Conservation (phyloP, 2,113 vertebrate species). For the Dasyornis broadbenti region DNA sequence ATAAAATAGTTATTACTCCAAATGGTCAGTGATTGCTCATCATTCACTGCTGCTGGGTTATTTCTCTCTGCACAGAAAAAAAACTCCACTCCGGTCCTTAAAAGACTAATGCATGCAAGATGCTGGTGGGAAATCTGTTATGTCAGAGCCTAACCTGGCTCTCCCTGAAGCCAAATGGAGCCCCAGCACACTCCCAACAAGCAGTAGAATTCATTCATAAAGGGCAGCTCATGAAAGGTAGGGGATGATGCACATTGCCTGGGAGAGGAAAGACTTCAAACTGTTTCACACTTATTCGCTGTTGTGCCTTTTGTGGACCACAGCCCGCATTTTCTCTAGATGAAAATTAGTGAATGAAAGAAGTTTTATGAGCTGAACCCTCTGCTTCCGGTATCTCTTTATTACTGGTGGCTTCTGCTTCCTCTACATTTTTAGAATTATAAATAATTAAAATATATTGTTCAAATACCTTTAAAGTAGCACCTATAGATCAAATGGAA, state of each 20-base stretch:
- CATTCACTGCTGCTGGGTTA: not conserved
- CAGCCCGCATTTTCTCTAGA: not conserved
- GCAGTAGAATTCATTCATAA: not conserved
- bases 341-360: not conserved
- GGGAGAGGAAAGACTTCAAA: not conserved
- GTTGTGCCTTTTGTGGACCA: not conserved
- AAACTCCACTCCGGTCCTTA: not conserved
- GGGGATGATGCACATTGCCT: not conserved
- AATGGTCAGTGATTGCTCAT: not conserved
- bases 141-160: not conserved
- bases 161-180: not conserved
- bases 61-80: not conserved
- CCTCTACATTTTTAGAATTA: not conserved
- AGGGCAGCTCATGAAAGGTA: not conserved
- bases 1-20: conserved; percentile 27
- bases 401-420: not conserved
- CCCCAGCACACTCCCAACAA: not conserved
- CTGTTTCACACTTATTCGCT: not conserved
- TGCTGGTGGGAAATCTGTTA: not conserved
- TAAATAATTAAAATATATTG: not conserved
- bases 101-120: not conserved
- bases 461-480: conserved; percentile 19
- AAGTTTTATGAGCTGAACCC: not conserved
- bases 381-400: not conserved
- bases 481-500: conserved; percentile 7